Percentiles rank a stretch among this genome's conserved stretches.
phyloP scores from a whole-genome alignment of 2,113 vertebrate species.

The Poicephalus gulielmi region DNA sequence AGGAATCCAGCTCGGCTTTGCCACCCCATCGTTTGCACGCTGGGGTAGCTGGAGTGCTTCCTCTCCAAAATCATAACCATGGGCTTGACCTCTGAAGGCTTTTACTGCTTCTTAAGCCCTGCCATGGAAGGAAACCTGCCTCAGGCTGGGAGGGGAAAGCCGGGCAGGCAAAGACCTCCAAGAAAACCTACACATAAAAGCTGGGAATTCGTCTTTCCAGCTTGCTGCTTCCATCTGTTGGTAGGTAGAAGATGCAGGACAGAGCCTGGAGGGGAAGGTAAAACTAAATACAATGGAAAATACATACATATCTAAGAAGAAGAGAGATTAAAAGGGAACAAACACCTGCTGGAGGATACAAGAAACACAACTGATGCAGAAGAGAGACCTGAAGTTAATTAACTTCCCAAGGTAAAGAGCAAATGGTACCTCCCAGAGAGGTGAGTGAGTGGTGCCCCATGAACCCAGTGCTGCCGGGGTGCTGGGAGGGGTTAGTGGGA shows the following conservation, averaged over 20 bases:
- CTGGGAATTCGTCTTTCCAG: background rate
- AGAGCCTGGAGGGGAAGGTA: background rate
- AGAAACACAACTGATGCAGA: background rate
- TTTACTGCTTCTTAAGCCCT: background rate
- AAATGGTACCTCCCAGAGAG: background rate
- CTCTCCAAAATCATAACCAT: no score
- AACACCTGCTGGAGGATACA: background rate
- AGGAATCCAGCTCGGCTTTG: background rate
- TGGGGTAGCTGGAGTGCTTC: background rate
- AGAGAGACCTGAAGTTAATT: slow-evolving; percentile 16
- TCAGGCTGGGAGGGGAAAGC: background rate
- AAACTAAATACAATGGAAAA: background rate
- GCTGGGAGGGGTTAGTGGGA: background rate
- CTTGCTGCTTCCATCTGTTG: background rate
- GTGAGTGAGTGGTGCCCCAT: background rate
- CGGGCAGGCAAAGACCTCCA: background rate
- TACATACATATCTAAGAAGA: background rate
- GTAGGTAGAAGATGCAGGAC: background rate
- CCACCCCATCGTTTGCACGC: background rate
- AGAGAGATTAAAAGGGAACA: background rate
- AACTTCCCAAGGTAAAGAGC: background rate
- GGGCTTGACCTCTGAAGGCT: background rate
- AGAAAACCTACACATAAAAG: background rate
- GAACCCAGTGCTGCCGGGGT: background rate
- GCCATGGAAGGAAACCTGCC: background rate